phyloP scores from a whole-genome alignment of 2,797 vertebrate species.

The Hoplostethus mediterraneus region DNA sequence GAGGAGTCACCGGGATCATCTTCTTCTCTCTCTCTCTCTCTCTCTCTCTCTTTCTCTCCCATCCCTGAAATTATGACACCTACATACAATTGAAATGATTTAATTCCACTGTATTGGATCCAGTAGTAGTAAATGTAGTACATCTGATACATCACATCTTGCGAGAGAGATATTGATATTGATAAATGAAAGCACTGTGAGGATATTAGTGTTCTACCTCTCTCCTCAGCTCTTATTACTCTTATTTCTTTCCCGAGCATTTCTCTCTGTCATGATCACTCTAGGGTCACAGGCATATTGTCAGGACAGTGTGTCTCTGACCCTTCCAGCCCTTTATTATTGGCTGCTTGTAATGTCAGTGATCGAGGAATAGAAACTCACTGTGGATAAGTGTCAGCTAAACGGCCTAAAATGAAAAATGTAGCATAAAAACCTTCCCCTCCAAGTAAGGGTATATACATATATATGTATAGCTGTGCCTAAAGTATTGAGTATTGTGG shows the following conservation, averaged over 20 bases:
- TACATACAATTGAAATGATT: slow-evolving; percentile 43
- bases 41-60: slow-evolving; percentile 25
- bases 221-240: neutral
- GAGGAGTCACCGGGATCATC: slow-evolving; percentile 50
- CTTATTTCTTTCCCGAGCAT: neutral
- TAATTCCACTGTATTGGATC: neutral
- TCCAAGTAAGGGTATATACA: neutral
- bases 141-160: neutral
- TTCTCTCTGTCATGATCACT: neutral
- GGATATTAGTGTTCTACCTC: neutral
- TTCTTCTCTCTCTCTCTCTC: slow-evolving; percentile 37
- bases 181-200: slow-evolving; percentile 7
- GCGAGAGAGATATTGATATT: neutral
- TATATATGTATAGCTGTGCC: too few relatives aligned
- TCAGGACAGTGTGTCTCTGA: neutral
- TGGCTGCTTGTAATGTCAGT: too few relatives aligned
- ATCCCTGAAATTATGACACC: slow-evolving; percentile 34
- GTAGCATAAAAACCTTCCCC: too few relatives aligned
- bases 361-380: too few relatives aligned
- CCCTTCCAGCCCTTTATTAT: too few relatives aligned
- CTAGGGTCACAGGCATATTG: neutral
- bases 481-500: neutral
- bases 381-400: too few relatives aligned
- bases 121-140: too few relatives aligned
- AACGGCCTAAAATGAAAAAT: too few relatives aligned